These are phyloP conservation scores for Dendrocincla fuliginosa DNA, from an alignment of 2,797 vertebrate species.

Conservation along the genomic window DNA sequence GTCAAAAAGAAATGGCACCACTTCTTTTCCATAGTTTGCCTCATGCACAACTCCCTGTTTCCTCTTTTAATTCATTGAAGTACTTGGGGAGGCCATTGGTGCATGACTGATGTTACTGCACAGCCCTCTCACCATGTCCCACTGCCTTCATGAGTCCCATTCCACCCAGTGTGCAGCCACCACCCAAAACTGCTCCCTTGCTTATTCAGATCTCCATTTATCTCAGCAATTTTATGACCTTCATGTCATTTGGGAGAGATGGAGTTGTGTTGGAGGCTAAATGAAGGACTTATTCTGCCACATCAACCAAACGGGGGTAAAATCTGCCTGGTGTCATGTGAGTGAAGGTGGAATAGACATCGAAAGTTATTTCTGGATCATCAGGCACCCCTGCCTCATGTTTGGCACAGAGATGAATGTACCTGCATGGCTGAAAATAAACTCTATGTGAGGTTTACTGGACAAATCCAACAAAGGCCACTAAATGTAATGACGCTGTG, in stretches of 20 bases:
- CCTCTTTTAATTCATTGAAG: background rate
- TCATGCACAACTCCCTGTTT: background rate
- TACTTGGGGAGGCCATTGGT: background rate
- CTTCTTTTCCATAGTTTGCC: background rate
- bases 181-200: background rate
- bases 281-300: background rate
- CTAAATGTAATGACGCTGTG: background rate
- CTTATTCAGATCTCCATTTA: background rate
- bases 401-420: background rate
- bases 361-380: background rate
- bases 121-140: background rate
- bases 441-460: background rate
- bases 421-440: background rate
- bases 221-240: background rate
- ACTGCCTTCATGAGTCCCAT: background rate
- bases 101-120: background rate
- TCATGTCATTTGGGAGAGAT: background rate
- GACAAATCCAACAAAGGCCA: background rate
- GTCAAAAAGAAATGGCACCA: background rate
- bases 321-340: background rate
- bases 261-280: background rate
- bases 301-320: background rate
- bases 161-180: background rate
- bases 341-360: background rate
- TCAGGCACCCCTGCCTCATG: background rate